Percentiles rank a stretch among this genome's conserved stretches.
phyloP scores from a whole-genome alignment of 2,113 vertebrate genomes.

The Pygoscelis antarcticus region DNA sequence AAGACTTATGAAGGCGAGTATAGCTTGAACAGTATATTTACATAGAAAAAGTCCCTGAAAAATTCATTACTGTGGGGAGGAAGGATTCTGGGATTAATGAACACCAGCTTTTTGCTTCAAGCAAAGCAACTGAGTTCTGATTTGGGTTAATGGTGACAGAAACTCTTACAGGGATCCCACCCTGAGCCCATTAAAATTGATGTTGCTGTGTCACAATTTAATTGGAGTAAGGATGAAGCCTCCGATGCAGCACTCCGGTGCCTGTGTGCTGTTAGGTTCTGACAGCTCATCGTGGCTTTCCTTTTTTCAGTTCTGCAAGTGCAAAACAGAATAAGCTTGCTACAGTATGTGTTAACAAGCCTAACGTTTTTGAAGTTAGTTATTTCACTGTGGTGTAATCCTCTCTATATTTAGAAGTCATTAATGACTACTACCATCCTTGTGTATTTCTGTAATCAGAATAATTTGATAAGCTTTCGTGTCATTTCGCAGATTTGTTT shows the following conservation, averaged over 20 bases:
- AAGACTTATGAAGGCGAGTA: neutral
- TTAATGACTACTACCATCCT: neutral
- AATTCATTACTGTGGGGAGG: neutral
- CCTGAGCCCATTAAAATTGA: neutral
- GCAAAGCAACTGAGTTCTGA: neutral
- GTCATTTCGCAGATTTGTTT: neutral
- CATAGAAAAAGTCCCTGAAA: neutral
- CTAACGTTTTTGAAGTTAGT: neutral
- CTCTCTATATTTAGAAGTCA: neutral
- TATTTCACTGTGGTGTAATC: neutral
- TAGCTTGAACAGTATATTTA: neutral
- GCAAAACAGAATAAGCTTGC: neutral
- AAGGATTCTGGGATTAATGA: neutral
- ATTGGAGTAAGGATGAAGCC: conserved; percentile 1
- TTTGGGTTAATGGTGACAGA: conserved; percentile 34
- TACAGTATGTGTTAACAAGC: neutral
- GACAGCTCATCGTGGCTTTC: neutral
- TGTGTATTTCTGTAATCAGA: neutral
- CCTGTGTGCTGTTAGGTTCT: neutral
- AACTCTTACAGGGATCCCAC: conserved; percentile 1
- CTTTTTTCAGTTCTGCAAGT: neutral
- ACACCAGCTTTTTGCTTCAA: neutral
- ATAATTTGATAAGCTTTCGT: neutral
- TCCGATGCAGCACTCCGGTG: neutral
- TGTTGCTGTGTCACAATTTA: conserved; percentile 28